Percentiles rank a stretch among this genome's conserved stretches.
Evolutionary conservation across 2,797 vertebrate genomes (phyloP).

Genomic region (Botia almorhae): DNA sequence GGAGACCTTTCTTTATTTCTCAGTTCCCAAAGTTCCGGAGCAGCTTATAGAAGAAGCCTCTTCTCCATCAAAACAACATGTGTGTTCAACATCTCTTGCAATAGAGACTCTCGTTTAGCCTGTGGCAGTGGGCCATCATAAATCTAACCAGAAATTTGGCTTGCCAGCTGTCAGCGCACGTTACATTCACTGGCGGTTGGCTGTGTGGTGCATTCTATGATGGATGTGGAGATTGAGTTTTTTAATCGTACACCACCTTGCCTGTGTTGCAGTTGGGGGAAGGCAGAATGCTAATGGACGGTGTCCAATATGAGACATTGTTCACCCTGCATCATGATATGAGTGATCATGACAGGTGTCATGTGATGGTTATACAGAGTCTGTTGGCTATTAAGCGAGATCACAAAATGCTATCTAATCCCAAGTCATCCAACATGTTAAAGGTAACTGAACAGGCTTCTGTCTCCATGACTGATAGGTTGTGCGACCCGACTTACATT

Average conservation of each 20-base stretch:
- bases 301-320: conserved; percentile 16
- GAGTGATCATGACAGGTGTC: conserved; percentile 53
- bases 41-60: conserved; percentile 20
- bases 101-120: conserved; percentile 35
- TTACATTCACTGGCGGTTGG: conserved; percentile 27
- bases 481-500: neutral
- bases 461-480: neutral
- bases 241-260: conserved; percentile 17
- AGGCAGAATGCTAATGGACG: conserved; percentile 26
- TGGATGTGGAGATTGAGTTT: conserved; percentile 49
- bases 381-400: conserved; percentile 34
- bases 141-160: conserved; percentile 41
- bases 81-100: conserved; percentile 29
- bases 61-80: conserved; percentile 25
- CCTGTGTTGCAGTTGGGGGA: conserved; percentile 38
- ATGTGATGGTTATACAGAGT: conserved; percentile 43
- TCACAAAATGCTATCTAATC: conserved; percentile 23
- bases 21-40: conserved; percentile 23
- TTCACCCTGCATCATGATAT: conserved; percentile 35
- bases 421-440: neutral
- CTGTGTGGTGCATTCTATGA: conserved; percentile 31
- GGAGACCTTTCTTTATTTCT: conserved; percentile 17
- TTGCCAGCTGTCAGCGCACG: conserved; percentile 51
- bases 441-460: conserved; percentile 1
- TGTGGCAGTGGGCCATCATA: conserved; percentile 47